Evolutionary conservation across 2,113 vertebrate species (phyloP).

Genomic region (Synodontis membranacea): DNA sequence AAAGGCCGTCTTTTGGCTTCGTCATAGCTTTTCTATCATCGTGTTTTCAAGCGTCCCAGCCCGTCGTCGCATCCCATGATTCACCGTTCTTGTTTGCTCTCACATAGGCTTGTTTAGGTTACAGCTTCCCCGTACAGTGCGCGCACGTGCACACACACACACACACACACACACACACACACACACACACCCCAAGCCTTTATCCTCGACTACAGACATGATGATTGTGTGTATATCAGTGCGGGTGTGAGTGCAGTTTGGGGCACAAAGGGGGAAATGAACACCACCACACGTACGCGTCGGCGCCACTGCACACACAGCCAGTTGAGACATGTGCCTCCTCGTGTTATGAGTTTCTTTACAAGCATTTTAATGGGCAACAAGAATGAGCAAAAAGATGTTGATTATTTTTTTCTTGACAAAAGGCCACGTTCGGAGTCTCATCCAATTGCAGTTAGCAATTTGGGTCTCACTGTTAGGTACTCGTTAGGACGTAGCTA

Average conservation of each 20-base stretch:
- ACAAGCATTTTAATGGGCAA: conserved; percentile 40
- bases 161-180: background rate
- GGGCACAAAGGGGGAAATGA: conserved; percentile 10
- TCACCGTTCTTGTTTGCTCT: background rate
- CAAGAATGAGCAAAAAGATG: background rate
- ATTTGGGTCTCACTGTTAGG: background rate
- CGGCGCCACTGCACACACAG: conserved; percentile 9
- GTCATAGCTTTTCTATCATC: background rate
- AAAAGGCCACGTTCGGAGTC: background rate
- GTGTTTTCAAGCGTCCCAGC: background rate
- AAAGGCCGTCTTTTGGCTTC: background rate
- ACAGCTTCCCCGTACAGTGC: background rate
- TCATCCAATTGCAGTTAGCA: background rate
- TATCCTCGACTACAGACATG: background rate
- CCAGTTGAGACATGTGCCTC: conserved; percentile 39
- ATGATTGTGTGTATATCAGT: background rate
- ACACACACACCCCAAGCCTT: background rate
- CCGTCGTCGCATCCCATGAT: background rate
- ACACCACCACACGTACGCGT: conserved; percentile 2
- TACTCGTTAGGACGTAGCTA: background rate
- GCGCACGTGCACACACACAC: background rate
- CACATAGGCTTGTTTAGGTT: background rate
- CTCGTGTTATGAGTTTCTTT: conserved; percentile 33
- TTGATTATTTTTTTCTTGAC: conserved; percentile 26
- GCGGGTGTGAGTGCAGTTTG: conserved; percentile 11